A percentile compares a stretch with the other conserved stretches of the same genome.
Evolutionary conservation across 2,888 invertebrate species (phyloP).

Genomic region (Calephelis perditalis): DNA sequence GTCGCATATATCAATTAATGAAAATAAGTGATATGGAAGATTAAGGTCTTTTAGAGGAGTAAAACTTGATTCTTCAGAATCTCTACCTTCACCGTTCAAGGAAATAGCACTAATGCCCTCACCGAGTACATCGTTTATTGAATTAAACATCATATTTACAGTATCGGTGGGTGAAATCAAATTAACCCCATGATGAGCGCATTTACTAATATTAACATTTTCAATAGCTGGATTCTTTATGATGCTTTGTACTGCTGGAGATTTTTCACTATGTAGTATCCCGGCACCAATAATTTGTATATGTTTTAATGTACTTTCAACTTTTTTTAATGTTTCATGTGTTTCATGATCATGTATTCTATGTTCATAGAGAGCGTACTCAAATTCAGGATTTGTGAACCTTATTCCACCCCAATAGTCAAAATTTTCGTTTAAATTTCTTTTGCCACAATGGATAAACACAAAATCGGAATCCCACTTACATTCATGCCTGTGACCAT

Average conservation of each 20-base stretch:
- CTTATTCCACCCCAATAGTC: conserved; percentile 98
- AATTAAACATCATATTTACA: conserved; percentile 85
- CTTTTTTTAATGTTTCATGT: conserved; percentile 82
- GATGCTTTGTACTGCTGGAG: conserved; percentile 94
- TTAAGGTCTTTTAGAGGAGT: conserved; percentile 88
- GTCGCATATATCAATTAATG: conserved; percentile 97
- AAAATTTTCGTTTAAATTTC: conserved; percentile 80
- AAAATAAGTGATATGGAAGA: conserved; percentile 94
- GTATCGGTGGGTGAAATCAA: conserved; percentile 92
- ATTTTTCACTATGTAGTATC: conserved; percentile 95
- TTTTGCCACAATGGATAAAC: conserved; percentile 92
- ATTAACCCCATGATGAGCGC: conserved; percentile 95
- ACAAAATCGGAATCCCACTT: conserved; percentile 94
- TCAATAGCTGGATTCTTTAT: conserved; percentile 90
- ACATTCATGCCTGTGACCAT: conserved; percentile 90
- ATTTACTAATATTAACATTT: conserved; percentile 88
- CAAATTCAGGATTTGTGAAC: conserved; percentile 93
- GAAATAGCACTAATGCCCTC: conserved; percentile 94
- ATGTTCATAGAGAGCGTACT: conserved; percentile 89
- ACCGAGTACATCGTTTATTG: conserved; percentile 89
- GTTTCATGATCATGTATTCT: conserved; percentile 89
- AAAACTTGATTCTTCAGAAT: conserved; percentile 92
- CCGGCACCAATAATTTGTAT: conserved; percentile 95
- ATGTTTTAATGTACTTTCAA: conserved; percentile 87
- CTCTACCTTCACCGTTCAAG: conserved; percentile 94